Conservation (phyloP, 1,140 invertebrate species). For the Amyelois transitella region DNA sequence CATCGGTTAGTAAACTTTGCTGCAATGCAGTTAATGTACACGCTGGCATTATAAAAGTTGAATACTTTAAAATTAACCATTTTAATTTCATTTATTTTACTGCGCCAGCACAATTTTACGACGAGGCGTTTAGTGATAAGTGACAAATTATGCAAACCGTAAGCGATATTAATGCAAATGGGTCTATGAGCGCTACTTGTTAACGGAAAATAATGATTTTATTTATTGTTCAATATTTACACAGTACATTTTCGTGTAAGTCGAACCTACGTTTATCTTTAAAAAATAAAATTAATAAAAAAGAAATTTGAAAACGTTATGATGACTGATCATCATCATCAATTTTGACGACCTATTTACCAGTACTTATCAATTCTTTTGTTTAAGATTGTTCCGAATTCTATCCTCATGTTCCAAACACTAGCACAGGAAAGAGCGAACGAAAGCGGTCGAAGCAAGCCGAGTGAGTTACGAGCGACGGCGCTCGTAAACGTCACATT, state of each 20-base stretch:
- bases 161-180: slow-evolving; percentile 15
- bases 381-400: not conserved
- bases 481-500: slow-evolving; percentile 61
- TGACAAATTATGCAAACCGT: slow-evolving; percentile 38
- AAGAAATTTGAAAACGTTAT: no score
- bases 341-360: no score
- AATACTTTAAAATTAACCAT: slow-evolving; percentile 24
- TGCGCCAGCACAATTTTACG: slow-evolving; percentile 13
- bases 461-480: slow-evolving; percentile 43
- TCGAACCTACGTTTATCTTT: no score
- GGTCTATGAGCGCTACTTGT: not conserved
- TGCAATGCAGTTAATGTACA: slow-evolving; percentile 33
- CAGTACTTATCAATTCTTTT: no score
- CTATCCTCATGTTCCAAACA: not conserved
- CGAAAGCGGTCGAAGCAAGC: slow-evolving; percentile 9
- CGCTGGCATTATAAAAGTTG: slow-evolving; percentile 33
- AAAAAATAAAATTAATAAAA: no score
- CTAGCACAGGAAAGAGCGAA: not conserved
- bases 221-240: not conserved
- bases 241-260: no score
- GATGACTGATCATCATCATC: no score
- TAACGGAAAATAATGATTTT: slow-evolving; percentile 7
- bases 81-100: slow-evolving; percentile 27
- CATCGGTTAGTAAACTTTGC: slow-evolving; percentile 24
- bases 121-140: slow-evolving; percentile 15